A percentile compares a stretch with the other conserved stretches of the same genome.
These are phyloP conservation scores for Calycopis cecrops DNA, from an alignment of 1,140 invertebrate species.

Conservation along the genomic window DNA sequence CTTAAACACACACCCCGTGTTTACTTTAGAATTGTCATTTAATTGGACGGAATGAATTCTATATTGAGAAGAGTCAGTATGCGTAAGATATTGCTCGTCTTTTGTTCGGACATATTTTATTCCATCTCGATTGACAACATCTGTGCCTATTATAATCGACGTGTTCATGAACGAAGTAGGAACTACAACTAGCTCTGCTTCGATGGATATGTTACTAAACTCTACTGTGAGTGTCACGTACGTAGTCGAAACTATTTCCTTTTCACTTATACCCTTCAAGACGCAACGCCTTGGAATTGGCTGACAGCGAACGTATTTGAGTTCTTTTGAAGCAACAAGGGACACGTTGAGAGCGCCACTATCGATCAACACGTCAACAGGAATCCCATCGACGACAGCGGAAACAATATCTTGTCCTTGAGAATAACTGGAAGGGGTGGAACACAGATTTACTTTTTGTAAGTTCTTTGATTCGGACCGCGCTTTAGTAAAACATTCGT, in stretches of 20 bases:
- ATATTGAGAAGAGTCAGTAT: not conserved
- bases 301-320: constrained; percentile 24
- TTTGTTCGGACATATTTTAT: constrained; percentile 13
- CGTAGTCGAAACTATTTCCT: constrained; percentile 10
- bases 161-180: constrained; percentile 9
- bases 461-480: constrained; percentile 6
- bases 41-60: not conserved
- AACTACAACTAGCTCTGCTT: constrained; percentile 13
- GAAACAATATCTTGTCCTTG: constrained; percentile 20
- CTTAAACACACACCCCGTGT: too few relatives aligned
- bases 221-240: constrained; percentile 30
- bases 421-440: not conserved
- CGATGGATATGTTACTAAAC: constrained; percentile 13
- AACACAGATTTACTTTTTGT: constrained; percentile 20
- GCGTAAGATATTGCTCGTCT: constrained; percentile 7
- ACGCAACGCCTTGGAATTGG: constrained; percentile 20
- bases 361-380: constrained; percentile 33
- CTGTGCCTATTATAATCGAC: constrained; percentile 15
- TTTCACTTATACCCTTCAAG: constrained; percentile 28
- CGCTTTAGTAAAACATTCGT: constrained; percentile 23
- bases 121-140: constrained; percentile 13
- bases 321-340: constrained; percentile 25
- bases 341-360: constrained; percentile 32
- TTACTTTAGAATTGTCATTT: too few relatives aligned
- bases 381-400: constrained; percentile 29